Conservation (phyloP, 37 sponge, comb jelly and placozoan species). For the Cliona cf. orientalis region DNA sequence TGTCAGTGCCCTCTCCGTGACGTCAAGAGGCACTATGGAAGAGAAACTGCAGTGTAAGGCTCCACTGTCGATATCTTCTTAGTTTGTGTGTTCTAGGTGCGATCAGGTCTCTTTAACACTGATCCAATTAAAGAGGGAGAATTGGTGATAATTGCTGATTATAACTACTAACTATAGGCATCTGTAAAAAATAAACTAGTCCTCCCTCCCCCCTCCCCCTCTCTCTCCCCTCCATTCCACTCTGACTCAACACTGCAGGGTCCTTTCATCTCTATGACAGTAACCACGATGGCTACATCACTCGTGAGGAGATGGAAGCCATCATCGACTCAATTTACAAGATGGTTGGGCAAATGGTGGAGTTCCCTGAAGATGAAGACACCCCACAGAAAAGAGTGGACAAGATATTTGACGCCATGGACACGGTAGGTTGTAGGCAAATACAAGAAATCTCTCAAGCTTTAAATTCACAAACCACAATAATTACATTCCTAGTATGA, state of each 20-base stretch:
- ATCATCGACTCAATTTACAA: constrained; percentile 61
- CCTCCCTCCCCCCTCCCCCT: background rate
- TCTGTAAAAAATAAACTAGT: background rate
- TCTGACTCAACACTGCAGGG: constrained; percentile 21
- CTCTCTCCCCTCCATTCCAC: background rate
- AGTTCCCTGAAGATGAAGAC: constrained; percentile 21
- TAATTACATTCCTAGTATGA: too few species aligned
- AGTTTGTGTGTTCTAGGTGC: background rate
- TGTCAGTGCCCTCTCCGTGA: constrained; percentile 65
- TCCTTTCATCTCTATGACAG: constrained; percentile 54
- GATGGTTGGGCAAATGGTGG: constrained; percentile 60
- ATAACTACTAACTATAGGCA: background rate
- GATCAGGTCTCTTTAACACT: background rate
- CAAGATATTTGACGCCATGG: constrained; percentile 68
- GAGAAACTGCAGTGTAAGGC: constrained; percentile 84
- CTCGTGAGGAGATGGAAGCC: constrained; percentile 43
- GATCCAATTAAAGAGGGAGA: too few species aligned
- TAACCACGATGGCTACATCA: constrained; percentile 54
- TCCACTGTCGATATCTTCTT: background rate
- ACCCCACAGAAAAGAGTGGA: constrained; percentile 79
- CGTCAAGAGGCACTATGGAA: constrained; percentile 74
- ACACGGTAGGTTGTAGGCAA: constrained; percentile 14
- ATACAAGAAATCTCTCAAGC: background rate
- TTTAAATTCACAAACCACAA: background rate
- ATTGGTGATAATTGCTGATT: background rate